Conservation (phyloP, 1,140 invertebrate genomes). For the Bursaphelenchus mucronatus region DNA sequence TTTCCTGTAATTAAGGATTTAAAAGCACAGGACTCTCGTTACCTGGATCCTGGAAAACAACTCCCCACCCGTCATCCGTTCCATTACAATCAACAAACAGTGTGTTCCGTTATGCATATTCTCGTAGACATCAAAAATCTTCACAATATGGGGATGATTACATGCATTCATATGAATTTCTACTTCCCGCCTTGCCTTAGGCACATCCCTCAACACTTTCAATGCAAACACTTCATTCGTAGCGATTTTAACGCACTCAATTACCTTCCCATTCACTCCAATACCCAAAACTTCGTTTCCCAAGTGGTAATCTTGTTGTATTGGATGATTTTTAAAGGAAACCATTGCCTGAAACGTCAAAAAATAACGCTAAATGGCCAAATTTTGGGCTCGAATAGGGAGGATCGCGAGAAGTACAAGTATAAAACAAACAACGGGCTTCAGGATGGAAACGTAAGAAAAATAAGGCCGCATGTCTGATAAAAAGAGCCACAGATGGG, state of each 20-base stretch:
- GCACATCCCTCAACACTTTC: conserved; percentile 82
- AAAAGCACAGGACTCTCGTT: conserved; percentile 4
- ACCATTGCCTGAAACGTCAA: conserved; percentile 10
- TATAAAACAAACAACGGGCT: too few species aligned
- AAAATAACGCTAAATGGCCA: too few species aligned
- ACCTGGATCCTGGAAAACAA: conserved; percentile 93
- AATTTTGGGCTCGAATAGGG: too few species aligned
- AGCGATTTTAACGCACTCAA: conserved; percentile 70
- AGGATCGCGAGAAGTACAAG: too few species aligned
- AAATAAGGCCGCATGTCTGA: too few species aligned
- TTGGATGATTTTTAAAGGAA: conserved; percentile 45
- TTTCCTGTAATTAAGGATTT: conserved; percentile 27
- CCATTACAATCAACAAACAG: conserved; percentile 93
- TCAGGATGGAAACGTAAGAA: too few species aligned
- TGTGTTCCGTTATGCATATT: conserved; percentile 82
- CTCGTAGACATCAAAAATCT: conserved; percentile 89
- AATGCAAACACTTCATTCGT: conserved; percentile 76
- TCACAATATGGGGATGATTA: conserved; percentile 84
- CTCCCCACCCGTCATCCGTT: conserved; percentile 96
- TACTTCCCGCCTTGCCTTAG: conserved; percentile 86
- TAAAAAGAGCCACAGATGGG: too few species aligned
- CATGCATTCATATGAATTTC: conserved; percentile 88
- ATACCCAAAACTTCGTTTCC: conserved; percentile 74
- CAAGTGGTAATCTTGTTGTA: conserved; percentile 46
- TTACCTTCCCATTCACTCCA: conserved; percentile 89